Percentiles rank a stretch among this genome's conserved stretches.
Conservation (phyloP, 2,888 invertebrate species). For the Cephus spinipes region DNA sequence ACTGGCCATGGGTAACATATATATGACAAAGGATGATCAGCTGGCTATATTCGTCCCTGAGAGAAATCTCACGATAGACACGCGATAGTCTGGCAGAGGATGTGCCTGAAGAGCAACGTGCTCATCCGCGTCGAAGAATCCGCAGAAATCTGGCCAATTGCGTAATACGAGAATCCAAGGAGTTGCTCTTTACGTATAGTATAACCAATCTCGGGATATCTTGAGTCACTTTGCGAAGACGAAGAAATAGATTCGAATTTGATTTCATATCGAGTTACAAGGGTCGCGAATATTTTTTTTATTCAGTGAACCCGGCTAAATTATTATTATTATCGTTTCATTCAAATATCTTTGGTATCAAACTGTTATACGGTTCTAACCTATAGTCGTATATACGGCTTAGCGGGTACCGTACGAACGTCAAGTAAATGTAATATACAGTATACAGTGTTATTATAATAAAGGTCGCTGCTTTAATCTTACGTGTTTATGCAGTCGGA, state of each 20-base stretch:
- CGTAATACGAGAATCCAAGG: neutral
- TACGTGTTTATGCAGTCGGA: neutral
- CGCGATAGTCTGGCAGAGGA: neutral
- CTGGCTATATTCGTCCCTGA: neutral
- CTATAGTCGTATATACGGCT: neutral
- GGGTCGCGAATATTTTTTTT: neutral
- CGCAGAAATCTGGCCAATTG: neutral
- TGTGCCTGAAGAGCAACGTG: neutral
- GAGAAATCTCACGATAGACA: neutral
- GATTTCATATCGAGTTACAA: neutral
- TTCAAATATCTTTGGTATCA: neutral
- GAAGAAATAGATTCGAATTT: neutral
- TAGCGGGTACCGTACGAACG: neutral
- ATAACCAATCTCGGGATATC: neutral
- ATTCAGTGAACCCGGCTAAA: too few relatives aligned
- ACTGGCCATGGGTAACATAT: neutral
- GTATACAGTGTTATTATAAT: neutral
- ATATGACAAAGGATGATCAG: slow-evolving; percentile 3
- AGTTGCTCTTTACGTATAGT: neutral
- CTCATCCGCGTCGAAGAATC: neutral
- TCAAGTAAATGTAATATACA: neutral
- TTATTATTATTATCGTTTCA: neutral
- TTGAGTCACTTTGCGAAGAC: neutral
- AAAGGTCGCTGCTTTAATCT: neutral
- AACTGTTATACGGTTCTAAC: neutral